Percentiles rank a stretch among this genome's conserved stretches.
Conservation (phyloP, 2,113 vertebrate species). For the Rallus limicola region DNA sequence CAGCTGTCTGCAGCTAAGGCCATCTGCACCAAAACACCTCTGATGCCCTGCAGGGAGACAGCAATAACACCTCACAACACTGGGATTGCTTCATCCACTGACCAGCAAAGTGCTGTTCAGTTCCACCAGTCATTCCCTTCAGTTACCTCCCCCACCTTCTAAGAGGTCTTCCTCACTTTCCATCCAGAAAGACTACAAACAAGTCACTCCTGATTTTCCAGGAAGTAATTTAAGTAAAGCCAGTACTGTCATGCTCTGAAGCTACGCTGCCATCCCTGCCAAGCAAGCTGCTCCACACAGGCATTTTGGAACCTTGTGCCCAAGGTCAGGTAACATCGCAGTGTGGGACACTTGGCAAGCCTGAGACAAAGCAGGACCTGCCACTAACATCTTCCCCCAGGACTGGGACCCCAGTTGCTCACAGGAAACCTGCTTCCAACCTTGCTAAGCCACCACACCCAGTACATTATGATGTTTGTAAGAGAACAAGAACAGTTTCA, state of each 20-base stretch:
- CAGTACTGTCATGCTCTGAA: background rate
- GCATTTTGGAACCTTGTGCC: background rate
- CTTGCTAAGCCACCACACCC: background rate
- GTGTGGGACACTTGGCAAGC: background rate
- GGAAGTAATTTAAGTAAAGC: background rate
- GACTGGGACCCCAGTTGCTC: background rate
- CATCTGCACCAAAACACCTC: background rate
- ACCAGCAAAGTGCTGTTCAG: background rate
- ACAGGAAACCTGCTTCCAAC: background rate
- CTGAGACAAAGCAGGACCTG: background rate
- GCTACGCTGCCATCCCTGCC: background rate
- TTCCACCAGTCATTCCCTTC: background rate
- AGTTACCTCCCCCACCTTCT: background rate
- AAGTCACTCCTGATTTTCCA: slow-evolving; percentile 39
- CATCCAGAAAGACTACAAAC: background rate
- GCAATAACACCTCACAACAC: background rate
- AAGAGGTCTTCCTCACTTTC: background rate
- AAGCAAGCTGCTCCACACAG: background rate
- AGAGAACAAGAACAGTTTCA: background rate
- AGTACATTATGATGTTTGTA: background rate
- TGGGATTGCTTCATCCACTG: background rate
- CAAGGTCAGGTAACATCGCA: background rate
- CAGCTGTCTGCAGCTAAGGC: background rate
- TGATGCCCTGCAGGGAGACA: background rate
- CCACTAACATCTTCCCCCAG: background rate